These are phyloP conservation scores for Abrostola tripartita DNA, from an alignment of 2,888 invertebrate genomes.

Conservation along the genomic window DNA sequence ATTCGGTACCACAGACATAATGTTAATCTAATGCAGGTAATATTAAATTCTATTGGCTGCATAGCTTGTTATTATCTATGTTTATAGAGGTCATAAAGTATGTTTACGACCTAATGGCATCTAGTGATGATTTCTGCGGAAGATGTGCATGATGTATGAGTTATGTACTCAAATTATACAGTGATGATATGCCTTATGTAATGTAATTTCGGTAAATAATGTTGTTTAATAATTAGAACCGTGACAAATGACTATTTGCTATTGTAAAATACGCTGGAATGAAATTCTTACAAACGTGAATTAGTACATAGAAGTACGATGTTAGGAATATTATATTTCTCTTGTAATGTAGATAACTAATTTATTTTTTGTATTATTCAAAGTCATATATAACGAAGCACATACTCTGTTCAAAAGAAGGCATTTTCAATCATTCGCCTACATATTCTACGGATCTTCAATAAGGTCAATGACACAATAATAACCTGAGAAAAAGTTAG, in stretches of 20 bases:
- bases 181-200: not conserved
- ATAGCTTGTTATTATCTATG: constrained; percentile 26
- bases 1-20: constrained; percentile 19
- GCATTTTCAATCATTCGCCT: too few species aligned
- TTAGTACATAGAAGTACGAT: too few species aligned
- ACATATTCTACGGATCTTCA: too few species aligned
- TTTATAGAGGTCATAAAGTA: constrained; percentile 32
- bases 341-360: too few species aligned
- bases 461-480: too few species aligned
- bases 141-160: constrained; percentile 8
- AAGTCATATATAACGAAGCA: too few species aligned
- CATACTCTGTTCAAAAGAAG: too few species aligned
- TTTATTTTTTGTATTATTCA: too few species aligned
- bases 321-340: too few species aligned
- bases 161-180: constrained; percentile 18
- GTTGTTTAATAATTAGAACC: not conserved
- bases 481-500: too few species aligned
- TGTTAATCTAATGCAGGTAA: constrained; percentile 26
- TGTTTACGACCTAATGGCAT: constrained; percentile 13
- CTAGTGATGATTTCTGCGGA: constrained; percentile 21
- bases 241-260: not conserved
- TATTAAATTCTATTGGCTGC: constrained; percentile 28
- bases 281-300: too few species aligned
- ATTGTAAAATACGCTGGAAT: not conserved
- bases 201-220: too few species aligned